Base-by-base conservation (phyloP, 2,888 invertebrate species). In the Ophion obscuratus region DNA sequence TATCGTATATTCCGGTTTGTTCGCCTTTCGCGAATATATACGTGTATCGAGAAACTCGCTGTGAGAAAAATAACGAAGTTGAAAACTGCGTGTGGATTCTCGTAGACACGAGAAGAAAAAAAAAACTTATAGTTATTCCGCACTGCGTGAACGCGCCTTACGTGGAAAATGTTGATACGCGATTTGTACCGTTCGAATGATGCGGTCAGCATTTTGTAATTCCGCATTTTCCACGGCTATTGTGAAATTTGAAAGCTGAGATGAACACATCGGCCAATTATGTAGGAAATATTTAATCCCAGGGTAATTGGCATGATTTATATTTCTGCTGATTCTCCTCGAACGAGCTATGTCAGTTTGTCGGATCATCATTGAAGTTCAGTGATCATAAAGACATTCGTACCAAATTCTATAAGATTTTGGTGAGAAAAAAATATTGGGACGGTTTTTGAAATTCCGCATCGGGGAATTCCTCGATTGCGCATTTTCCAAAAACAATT, bases 171-270 rank as follows among this genome's bases (percentile, higher is more conserved):
- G 59, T 78, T 61, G 59, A 78, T 78, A 44, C 68, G 36, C 59
- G 61, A 68, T 61, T 53, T 17, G 11, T 78, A 78, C 78, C 78
- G 78, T 78, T 78, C 61, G 78, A 68, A 61, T 36, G 76, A 78
- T 78, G 78, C 78, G 78, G 61, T 78, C 57, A 61, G 17, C 44
- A 78, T 47, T 4, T 31, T 36, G 57, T 59, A 59, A 36, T 53
- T 53, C 53, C 53, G 53, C 17, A 53, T 53, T 53, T 53, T 53
- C 53, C 53, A 53, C 53, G 53, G 14, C 53, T 53, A 53, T 53
- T 53, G 53, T 53, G 53, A 53, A 53, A 53, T 53, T 17, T 53
- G 17, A 53, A 53, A 53, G 53, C 53, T 53, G 47, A 68, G 44
- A 47, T 68, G 57, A 53, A 17, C 53, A 17, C 53, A 53, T 53